Percentiles rank a stretch among this genome's conserved stretches.
Evolutionary conservation across 2,797 vertebrate species (phyloP).

Genomic region (Poecilia wingei): DNA sequence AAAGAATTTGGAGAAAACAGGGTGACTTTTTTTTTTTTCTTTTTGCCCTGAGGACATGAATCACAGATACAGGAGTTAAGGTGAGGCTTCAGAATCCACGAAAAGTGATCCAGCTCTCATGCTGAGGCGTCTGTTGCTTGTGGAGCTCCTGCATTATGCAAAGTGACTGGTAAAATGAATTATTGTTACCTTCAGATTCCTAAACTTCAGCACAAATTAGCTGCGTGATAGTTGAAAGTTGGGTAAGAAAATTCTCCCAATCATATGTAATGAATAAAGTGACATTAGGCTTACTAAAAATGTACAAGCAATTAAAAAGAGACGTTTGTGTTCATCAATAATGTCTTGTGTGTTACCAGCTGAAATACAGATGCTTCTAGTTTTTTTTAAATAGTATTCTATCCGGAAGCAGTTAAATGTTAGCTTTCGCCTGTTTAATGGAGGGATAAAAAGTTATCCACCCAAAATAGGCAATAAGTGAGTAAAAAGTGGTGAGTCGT

Average conservation of each 20-base stretch:
- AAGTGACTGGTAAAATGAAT: too few species aligned
- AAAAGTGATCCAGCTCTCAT: not conserved
- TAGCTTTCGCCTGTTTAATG: not conserved
- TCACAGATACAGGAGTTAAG: not conserved
- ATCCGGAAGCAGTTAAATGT: not conserved
- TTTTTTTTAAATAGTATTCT: not conserved
- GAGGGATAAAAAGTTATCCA: not conserved
- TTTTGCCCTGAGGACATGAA: not conserved
- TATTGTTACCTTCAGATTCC: not conserved
- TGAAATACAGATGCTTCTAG: not conserved
- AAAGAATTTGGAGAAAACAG: not conserved
- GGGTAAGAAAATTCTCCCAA: not conserved
- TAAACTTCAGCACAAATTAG: not conserved
- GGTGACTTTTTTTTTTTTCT: too few species aligned
- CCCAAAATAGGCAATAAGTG: not conserved
- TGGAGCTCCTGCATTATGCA: not conserved
- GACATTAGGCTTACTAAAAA: not conserved
- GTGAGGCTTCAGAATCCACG: not conserved
- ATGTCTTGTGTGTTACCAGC: not conserved
- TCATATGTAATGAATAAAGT: not conserved
- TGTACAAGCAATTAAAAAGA: not conserved
- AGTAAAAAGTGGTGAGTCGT: not conserved
- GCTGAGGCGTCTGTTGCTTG: not conserved
- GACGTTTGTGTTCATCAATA: not conserved
- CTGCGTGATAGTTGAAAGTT: not conserved